These are phyloP conservation scores for Conus betulinus DNA, from an alignment of 1,140 invertebrate genomes.

Conservation along the genomic window DNA sequence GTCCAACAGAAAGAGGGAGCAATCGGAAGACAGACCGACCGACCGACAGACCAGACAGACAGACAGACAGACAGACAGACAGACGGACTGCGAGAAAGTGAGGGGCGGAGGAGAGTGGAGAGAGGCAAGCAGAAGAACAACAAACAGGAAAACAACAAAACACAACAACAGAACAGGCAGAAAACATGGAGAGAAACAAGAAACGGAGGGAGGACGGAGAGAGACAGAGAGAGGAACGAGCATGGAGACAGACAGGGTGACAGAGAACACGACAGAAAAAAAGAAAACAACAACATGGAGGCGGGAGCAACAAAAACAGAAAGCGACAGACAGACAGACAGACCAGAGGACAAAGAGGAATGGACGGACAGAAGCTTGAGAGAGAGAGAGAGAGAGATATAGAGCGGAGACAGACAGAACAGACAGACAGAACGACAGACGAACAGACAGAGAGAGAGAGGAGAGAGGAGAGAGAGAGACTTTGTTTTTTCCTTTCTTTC, in stretches of 20 bases:
- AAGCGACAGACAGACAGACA: neutral
- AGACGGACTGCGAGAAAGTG: conserved; percentile 24
- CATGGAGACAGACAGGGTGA: neutral
- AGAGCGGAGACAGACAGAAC: too few species aligned
- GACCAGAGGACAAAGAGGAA: neutral
- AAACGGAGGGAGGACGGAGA: neutral
- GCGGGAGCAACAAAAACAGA: neutral
- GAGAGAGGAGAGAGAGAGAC: too few species aligned
- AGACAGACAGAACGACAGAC: too few species aligned
- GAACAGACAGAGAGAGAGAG: too few species aligned
- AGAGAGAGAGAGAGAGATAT: too few species aligned
- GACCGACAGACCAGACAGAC: conserved; percentile 19
- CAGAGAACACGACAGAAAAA: neutral
- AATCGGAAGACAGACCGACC: too few species aligned
- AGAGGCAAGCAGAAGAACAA: neutral
- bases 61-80: conserved; percentile 27
- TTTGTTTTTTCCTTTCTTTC: too few species aligned
- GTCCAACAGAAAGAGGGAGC: too few species aligned
- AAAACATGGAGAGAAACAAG: too few species aligned
- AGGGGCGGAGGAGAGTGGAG: neutral
- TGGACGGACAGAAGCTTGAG: neutral
- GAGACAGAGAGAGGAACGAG: neutral
- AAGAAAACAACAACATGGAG: neutral
- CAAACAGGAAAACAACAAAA: neutral
- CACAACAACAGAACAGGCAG: neutral